These are phyloP conservation scores for Cyclophora albipunctata DNA, from an alignment of 2,888 invertebrate genomes.

Conservation along the genomic window DNA sequence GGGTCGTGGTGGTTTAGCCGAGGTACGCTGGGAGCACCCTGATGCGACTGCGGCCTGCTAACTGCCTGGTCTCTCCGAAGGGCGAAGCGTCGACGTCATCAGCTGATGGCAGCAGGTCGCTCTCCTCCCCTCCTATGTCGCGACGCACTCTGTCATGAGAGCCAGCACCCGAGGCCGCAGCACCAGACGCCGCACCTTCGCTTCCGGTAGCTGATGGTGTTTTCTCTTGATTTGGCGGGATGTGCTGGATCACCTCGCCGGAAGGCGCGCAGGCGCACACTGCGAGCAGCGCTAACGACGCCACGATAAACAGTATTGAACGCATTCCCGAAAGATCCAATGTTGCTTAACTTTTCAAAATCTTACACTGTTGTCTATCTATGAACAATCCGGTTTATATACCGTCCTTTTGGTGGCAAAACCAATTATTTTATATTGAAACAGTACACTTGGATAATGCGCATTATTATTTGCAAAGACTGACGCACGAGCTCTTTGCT, in stretches of 20 bases:
- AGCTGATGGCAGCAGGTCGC: slow-evolving; percentile 51
- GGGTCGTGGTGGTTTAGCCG: slow-evolving; percentile 32
- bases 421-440: slow-evolving; percentile 48
- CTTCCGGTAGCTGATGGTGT: slow-evolving; percentile 66
- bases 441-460: slow-evolving; percentile 43
- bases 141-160: slow-evolving; percentile 49
- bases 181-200: slow-evolving; percentile 60
- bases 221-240: slow-evolving; percentile 54
- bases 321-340: slow-evolving; percentile 64
- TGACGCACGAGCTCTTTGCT: slow-evolving; percentile 47
- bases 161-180: slow-evolving; percentile 56
- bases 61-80: slow-evolving; percentile 46
- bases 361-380: slow-evolving; percentile 27
- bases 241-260: slow-evolving; percentile 61
- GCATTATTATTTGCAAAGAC: slow-evolving; percentile 47
- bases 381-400: slow-evolving; percentile 38
- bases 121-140: slow-evolving; percentile 50
- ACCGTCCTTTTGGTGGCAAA: slow-evolving; percentile 42
- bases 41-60: slow-evolving; percentile 54
- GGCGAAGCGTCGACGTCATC: slow-evolving; percentile 50
- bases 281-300: slow-evolving; percentile 59
- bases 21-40: slow-evolving; percentile 62
- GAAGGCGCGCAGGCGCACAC: slow-evolving; percentile 55
- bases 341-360: slow-evolving; percentile 41
- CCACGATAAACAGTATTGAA: slow-evolving; percentile 60